Conservation (phyloP, 2,113 vertebrate species). For the Mastomys natalensis region DNA sequence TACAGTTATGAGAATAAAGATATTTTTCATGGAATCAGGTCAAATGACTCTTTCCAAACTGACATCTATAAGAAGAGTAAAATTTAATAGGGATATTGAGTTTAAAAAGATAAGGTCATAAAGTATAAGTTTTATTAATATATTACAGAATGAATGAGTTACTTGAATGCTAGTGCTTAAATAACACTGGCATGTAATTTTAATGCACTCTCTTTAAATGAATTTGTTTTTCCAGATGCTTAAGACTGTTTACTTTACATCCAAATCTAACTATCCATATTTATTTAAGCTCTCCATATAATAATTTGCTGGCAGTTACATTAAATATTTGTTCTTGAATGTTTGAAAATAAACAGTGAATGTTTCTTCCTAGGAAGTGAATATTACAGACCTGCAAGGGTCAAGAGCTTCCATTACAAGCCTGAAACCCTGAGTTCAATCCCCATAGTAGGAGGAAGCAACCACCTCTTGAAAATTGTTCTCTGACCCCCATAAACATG, state of each 20-base stretch:
- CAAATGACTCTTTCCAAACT: background rate
- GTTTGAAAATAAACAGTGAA: constrained; percentile 69
- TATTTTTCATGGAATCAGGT: background rate
- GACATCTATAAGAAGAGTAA: background rate
- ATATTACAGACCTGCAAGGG: background rate
- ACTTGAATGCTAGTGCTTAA: background rate
- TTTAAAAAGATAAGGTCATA: constrained; percentile 1
- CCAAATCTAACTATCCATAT: background rate
- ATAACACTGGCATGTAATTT: background rate
- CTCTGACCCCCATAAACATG: background rate
- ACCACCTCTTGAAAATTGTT: background rate
- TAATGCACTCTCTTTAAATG: background rate
- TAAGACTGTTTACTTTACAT: constrained; percentile 58
- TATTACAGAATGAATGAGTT: background rate
- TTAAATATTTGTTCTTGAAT: constrained; percentile 72
- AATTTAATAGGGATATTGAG: background rate
- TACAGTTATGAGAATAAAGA: background rate
- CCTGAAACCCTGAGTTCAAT: background rate
- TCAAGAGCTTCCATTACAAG: background rate
- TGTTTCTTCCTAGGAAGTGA: constrained; percentile 69
- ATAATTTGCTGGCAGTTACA: constrained; percentile 55
- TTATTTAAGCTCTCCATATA: constrained; percentile 47
- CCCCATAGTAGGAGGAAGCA: background rate
- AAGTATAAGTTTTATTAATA: background rate
- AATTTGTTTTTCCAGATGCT: background rate